Evolutionary conservation across 2,797 vertebrate genomes (phyloP), one percentile per base, ranked within the genome.

Genomic region (Percopsis omiscomaycus): DNA sequence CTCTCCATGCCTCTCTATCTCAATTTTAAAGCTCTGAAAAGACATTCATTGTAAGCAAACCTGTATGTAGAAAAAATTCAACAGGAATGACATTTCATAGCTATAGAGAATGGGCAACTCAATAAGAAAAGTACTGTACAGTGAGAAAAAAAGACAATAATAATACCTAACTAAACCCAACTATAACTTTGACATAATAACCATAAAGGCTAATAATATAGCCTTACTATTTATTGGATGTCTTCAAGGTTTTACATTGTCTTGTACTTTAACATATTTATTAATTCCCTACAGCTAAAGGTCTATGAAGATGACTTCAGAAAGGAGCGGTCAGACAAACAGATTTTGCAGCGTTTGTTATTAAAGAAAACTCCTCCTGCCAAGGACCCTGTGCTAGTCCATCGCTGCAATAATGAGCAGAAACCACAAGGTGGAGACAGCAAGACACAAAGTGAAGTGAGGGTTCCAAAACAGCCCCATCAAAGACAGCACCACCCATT

Each of bases 251-350:
- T 9, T 51, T 11, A 49, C 47, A 11, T 3, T 49, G 1, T 11
- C 1, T 15, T 8, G 52, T 37, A 8, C 32, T 37, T 1, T 48
- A 54, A 54, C 52, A 29, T 54, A 54, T 30, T 15, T 57, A 55
- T 14, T 57, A 53, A 10, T 78, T 59, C 30, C 1, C 28, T 30
- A 2, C 73, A 94, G 92, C 87, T 93, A 47, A 94, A 94, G 83
- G 79, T 93, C 3, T 94, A 94, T 15, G 92, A 94, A 66, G 93
- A 93, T 47, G 93, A 93, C 83, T 94, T 95, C 74, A 75, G 87
- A 58, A 85, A 91, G 68, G 92, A 94, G 74, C 87, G 88, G 0
- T 92, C 91, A 0, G 93, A 94, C 78, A 94, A 95, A 68, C 91
- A 93, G 82, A 77, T 93, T 58, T 86, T 94, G 67, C 93, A 94